Percentiles rank a stretch among this genome's conserved stretches.
These are phyloP conservation scores for Agrypnia vestita DNA, from an alignment of 1,140 invertebrate species.

Conservation along the genomic window DNA sequence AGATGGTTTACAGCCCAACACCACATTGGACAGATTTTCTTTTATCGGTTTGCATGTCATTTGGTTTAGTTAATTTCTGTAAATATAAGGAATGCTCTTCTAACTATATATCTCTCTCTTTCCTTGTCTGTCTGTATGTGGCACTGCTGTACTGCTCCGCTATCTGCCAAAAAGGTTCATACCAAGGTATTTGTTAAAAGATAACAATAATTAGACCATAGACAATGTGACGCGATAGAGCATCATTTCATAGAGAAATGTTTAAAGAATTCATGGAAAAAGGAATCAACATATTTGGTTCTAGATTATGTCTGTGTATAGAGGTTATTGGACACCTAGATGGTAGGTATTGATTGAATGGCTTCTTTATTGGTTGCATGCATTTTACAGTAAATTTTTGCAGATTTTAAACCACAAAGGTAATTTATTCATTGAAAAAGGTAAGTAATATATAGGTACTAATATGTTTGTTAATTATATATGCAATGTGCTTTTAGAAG, in stretches of 20 bases:
- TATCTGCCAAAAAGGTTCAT: slow-evolving; percentile 62
- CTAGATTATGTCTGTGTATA: slow-evolving; percentile 57
- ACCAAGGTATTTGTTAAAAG: slow-evolving; percentile 59
- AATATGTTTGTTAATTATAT: too few species aligned
- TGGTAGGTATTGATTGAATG: slow-evolving; percentile 58
- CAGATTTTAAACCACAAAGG: not conserved
- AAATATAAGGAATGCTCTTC: slow-evolving; percentile 60
- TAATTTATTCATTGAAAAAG: too few species aligned
- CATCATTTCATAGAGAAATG: slow-evolving; percentile 48
- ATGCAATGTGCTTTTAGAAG: too few species aligned
- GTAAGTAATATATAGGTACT: too few species aligned
- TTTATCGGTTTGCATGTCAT: slow-evolving; percentile 51
- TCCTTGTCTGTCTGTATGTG: slow-evolving; percentile 62
- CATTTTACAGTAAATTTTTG: slow-evolving; percentile 25
- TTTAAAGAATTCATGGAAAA: slow-evolving; percentile 42
- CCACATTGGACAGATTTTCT: too few species aligned
- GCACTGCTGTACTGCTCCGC: slow-evolving; percentile 61
- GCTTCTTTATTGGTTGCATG: slow-evolving; percentile 36
- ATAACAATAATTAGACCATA: slow-evolving; percentile 56
- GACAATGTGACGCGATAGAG: slow-evolving; percentile 51
- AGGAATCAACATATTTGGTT: slow-evolving; percentile 31
- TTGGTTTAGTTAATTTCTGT: slow-evolving; percentile 47
- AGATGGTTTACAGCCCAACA: too few species aligned
- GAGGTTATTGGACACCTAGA: slow-evolving; percentile 60
- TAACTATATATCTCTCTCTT: slow-evolving; percentile 60